Evolutionary conservation across 1,140 invertebrate genomes (phyloP).

Genomic region (Onthophagus taurus): DNA sequence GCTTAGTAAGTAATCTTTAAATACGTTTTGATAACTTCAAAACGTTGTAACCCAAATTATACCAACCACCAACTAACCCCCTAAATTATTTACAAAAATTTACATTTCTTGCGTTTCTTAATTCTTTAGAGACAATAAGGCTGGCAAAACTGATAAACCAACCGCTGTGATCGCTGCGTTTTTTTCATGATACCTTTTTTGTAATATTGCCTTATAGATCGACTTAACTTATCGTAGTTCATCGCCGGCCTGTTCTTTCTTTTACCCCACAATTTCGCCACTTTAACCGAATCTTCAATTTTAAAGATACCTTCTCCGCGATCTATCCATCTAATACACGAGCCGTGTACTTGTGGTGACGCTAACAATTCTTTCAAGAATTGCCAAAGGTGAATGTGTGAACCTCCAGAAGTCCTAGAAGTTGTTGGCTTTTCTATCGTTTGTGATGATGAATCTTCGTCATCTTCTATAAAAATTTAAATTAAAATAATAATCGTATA

Average conservation of each 20-base stretch:
- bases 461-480: constrained; percentile 42
- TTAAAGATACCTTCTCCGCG: constrained; percentile 93
- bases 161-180: constrained; percentile 91
- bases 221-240: constrained; percentile 99
- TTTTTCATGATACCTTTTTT: constrained; percentile 99
- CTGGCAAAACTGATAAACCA: constrained; percentile 98
- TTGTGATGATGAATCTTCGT: constrained; percentile 38
- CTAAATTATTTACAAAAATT: constrained; percentile 3
- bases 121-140: constrained; percentile 72
- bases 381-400: constrained; percentile 98
- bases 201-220: constrained; percentile 98
- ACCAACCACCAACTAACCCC: constrained; percentile 14
- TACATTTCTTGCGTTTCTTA: constrained; percentile 3
- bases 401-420: constrained; percentile 22
- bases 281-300: constrained; percentile 95
- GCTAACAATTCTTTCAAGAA: constrained; percentile 94
- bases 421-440: constrained; percentile 27
- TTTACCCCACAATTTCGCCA: constrained; percentile 92
- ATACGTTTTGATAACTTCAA: constrained; percentile 33
- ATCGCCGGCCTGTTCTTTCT: constrained; percentile 97
- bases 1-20: constrained; percentile 18
- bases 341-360: constrained; percentile 75
- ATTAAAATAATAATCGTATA: neutral
- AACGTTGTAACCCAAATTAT: constrained; percentile 24
- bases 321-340: constrained; percentile 95